phyloP scores from a whole-genome alignment of 2,113 vertebrate species.

The chimpanzee (Pan troglodytes) region NHGRI_mPanTro3-v2.1_pri NC_072411.2:94319501-94320000 shows the following conservation, averaged over 20 bases:
- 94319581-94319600: no score
- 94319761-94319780: conserved; percentile 42
- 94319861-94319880: neutral
- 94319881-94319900: neutral
- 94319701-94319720: neutral
- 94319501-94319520: no score
- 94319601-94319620: no score
- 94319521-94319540: no score
- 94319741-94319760: conserved; percentile 2
- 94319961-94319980: neutral
- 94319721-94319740: conserved; percentile 26
- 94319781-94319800: conserved; percentile 32
- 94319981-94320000: neutral
- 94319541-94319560: no score
- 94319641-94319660: no score
- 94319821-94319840: conserved; percentile 10
- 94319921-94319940: neutral
- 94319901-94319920: neutral
- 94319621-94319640: no score
- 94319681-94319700: neutral
- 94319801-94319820: conserved; percentile 19
- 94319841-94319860: neutral
- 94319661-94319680: neutral
- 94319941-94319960: neutral
- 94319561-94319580: no score